Conservation (phyloP, 2,113 vertebrate species). For the Tachycineta bicolor region DNA sequence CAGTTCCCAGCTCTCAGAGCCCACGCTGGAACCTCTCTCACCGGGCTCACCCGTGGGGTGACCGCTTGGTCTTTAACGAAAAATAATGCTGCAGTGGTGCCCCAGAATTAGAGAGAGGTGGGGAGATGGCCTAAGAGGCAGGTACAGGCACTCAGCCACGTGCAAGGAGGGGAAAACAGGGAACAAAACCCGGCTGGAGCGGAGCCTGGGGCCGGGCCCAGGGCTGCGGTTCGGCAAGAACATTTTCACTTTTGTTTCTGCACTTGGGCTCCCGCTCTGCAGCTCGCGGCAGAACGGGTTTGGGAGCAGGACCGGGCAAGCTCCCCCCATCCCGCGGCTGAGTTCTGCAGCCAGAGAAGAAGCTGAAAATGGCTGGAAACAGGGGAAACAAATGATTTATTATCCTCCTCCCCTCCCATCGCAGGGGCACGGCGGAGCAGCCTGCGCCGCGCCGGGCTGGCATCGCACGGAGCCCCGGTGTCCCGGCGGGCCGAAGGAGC, state of each 20-base stretch:
- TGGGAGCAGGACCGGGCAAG: background rate
- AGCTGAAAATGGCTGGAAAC: background rate
- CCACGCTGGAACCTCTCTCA: accelerated
- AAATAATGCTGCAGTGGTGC: accelerated
- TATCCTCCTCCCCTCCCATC: accelerated
- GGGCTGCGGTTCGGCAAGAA: accelerated
- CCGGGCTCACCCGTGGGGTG: accelerated
- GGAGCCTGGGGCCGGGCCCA: background rate
- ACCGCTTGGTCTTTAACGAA: background rate
- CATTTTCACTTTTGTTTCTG: constrained; percentile 35
- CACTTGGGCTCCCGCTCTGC: background rate
- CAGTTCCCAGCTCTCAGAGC: accelerated
- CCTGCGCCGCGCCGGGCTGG: accelerated
- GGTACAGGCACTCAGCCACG: accelerated
- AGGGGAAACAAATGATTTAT: background rate
- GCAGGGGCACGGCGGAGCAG: background rate
- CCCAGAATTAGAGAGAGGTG: accelerated
- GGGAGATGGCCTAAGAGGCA: background rate
- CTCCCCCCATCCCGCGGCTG: background rate
- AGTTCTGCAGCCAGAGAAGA: background rate
- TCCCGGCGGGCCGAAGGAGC: background rate
- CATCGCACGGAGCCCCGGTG: accelerated
- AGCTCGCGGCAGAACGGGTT: accelerated
- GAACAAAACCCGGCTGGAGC: accelerated
- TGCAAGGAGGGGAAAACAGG: background rate